Evolutionary conservation across 2,888 invertebrate species (phyloP).

Genomic region (Hedya salicella): DNA sequence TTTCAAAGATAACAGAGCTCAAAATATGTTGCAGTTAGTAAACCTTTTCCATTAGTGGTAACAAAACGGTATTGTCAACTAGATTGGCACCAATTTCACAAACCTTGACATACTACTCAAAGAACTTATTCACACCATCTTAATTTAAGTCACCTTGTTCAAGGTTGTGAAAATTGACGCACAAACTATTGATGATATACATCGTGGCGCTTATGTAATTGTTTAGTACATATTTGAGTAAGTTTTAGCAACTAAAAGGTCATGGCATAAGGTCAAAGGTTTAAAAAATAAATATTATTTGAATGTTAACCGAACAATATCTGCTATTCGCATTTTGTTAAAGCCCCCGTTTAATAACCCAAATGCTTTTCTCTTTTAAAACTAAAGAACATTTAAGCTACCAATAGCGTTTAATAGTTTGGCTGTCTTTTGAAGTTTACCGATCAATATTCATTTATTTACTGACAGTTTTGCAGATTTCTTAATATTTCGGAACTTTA

Average conservation of each 20-base stretch:
- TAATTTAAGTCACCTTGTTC: constrained; percentile 68
- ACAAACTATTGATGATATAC: constrained; percentile 25
- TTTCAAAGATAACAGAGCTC: not conserved
- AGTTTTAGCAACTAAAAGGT: not conserved
- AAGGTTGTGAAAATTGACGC: constrained; percentile 24
- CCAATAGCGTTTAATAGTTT: not conserved
- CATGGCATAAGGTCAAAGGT: constrained; percentile 4
- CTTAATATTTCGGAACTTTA: constrained; percentile 29
- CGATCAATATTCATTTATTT: not conserved
- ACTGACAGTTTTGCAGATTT: not conserved
- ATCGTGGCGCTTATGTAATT: constrained; percentile 14
- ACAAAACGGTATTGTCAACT: constrained; percentile 57
- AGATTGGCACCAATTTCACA: constrained; percentile 62
- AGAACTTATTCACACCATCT: constrained; percentile 57
- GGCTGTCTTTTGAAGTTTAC: not conserved
- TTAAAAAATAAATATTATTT: not conserved
- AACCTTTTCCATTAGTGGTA: constrained; percentile 24
- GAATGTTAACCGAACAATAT: not conserved
- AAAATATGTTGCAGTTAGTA: constrained; percentile 1
- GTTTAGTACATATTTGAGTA: constrained; percentile 1
- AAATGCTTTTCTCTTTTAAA: not conserved
- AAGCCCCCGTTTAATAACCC: not conserved
- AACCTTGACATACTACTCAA: constrained; percentile 67
- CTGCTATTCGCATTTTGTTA: not conserved
- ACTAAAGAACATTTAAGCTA: not conserved